A percentile compares a stretch with the other conserved stretches of the same genome.
phyloP scores from a whole-genome alignment of 2,113 vertebrate species.

The Motacilla tschutschensis region DNA sequence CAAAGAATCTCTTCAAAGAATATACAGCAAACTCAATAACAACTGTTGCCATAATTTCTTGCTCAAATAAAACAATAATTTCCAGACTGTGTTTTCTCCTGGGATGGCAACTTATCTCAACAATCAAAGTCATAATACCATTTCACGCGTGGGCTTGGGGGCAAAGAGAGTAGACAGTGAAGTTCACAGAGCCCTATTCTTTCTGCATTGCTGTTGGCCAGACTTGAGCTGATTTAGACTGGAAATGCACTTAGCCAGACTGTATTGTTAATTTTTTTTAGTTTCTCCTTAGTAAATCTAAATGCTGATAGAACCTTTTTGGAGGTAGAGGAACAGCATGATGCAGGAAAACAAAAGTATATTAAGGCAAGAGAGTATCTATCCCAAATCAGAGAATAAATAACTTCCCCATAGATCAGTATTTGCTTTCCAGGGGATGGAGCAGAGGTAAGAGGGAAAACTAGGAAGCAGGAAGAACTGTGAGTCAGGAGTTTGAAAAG shows the following conservation, averaged over 20 bases:
- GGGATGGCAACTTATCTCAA: neutral
- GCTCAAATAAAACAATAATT: neutral
- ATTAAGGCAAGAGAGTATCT: neutral
- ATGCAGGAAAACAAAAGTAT: neutral
- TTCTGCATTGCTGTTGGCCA: neutral
- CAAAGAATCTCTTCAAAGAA: neutral
- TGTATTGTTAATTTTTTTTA: neutral
- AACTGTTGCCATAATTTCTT: neutral
- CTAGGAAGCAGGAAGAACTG: neutral
- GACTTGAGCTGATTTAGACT: neutral
- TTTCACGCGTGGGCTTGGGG: accelerated
- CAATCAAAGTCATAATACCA: neutral
- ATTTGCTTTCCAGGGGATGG: neutral
- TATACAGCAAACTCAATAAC: neutral
- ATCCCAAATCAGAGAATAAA: neutral
- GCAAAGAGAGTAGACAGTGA: neutral
- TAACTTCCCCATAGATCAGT: neutral
- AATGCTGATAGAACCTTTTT: neutral
- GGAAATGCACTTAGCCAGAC: neutral
- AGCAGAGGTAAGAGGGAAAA: neutral
- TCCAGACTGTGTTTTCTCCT: neutral
- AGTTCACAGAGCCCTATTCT: neutral
- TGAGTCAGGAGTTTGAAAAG: neutral
- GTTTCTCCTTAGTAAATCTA: neutral
- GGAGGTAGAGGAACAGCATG: neutral